Evolutionary conservation across 2,113 vertebrate species (phyloP).

Genomic region (Probosciger aterrimus): DNA sequence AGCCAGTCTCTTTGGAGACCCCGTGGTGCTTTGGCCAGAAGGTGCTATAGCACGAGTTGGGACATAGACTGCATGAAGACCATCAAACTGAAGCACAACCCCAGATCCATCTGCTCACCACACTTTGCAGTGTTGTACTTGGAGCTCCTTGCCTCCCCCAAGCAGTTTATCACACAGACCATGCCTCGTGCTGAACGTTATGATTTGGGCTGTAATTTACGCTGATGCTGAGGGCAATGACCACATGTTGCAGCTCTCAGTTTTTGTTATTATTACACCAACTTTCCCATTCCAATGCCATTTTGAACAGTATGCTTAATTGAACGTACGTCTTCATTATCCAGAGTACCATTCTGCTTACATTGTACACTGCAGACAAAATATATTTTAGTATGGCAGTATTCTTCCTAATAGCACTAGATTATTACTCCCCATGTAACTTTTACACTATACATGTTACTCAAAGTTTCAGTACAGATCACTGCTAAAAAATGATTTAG

Average conservation of each 20-base stretch:
- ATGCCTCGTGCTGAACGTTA: rapidly evolving
- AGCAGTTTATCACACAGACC: not conserved
- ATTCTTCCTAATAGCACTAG: not conserved
- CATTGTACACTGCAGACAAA: not conserved
- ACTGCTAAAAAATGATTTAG: not conserved
- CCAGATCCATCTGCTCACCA: not conserved
- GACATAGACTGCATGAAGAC: not conserved
- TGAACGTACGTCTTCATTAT: not conserved
- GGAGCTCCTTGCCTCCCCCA: not conserved
- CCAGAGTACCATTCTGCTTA: not conserved
- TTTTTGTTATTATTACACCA: not conserved
- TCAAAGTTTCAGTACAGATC: not conserved
- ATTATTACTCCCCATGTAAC: not conserved
- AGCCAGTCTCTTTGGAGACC: not conserved
- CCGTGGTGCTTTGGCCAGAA: not conserved
- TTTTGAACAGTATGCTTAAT: not conserved
- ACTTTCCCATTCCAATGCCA: not conserved
- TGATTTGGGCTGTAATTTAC: not conserved
- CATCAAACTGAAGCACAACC: not conserved
- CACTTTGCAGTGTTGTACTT: rapidly evolving
- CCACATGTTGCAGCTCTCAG: not conserved
- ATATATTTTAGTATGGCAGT: not conserved
- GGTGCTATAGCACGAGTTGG: rapidly evolving
- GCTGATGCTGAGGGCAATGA: not conserved
- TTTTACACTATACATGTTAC: not conserved